Percentiles rank a stretch among this genome's conserved stretches.
Evolutionary conservation across 2,888 invertebrate genomes (phyloP).

Genomic region (Tetranychus piercei): DNA sequence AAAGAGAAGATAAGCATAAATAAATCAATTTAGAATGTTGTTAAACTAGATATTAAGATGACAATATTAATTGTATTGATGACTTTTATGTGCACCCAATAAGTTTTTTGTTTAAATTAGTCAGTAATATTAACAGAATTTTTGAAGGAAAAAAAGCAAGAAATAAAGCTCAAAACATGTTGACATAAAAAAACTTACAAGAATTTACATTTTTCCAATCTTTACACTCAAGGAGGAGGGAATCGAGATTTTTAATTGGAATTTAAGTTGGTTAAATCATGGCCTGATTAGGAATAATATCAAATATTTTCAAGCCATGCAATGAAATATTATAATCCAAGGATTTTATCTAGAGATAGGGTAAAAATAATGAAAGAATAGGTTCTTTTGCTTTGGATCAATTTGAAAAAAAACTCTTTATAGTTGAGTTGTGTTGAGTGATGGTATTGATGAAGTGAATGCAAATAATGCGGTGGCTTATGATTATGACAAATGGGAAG

Average conservation of each 20-base stretch:
- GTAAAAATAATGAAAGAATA: constrained; percentile 1
- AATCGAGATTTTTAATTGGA: neutral
- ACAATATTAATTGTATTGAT: neutral
- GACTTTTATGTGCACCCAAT: too few relatives aligned
- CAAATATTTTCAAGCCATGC: neutral
- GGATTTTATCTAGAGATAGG: neutral
- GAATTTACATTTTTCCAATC: constrained; percentile 1
- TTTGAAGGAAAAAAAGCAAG: too few relatives aligned
- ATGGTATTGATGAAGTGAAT: neutral
- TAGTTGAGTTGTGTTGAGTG: neutral
- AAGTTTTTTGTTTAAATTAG: too few relatives aligned
- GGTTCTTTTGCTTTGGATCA: neutral
- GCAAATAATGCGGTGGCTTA: too few relatives aligned
- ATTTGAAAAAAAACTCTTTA: neutral
- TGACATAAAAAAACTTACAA: neutral
- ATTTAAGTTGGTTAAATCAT: neutral
- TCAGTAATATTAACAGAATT: too few relatives aligned
- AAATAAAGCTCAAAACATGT: too few relatives aligned
- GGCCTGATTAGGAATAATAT: too few relatives aligned
- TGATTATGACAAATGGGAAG: too few relatives aligned
- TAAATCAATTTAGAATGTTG: too few relatives aligned
- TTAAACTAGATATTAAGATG: too few relatives aligned
- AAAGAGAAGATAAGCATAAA: too few relatives aligned
- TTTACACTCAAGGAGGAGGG: neutral
- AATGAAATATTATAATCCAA: neutral